A percentile compares a stretch with the other conserved stretches of the same genome.
Conservation (phyloP, 35 echinoderm and acorn worm species). For the Lytechinus pictus region DNA sequence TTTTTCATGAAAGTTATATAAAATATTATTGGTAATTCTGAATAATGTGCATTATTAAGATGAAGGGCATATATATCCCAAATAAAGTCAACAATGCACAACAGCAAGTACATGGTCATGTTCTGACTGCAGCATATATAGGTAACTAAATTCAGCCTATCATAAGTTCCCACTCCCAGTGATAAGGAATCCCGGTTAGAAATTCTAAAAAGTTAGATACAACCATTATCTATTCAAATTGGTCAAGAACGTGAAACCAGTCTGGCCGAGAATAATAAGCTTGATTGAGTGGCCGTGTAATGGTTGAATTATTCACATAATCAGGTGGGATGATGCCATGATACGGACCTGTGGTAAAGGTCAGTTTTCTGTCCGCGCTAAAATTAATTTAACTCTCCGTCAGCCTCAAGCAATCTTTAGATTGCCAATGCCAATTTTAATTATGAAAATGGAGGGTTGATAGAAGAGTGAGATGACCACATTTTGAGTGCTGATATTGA, state of each 20-base stretch:
- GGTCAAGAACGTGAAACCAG: not conserved
- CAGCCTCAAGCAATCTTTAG: not conserved
- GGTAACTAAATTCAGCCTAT: not conserved
- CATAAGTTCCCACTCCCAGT: not conserved
- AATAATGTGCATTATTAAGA: no score
- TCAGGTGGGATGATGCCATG: not conserved
- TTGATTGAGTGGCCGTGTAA: conserved; percentile 6
- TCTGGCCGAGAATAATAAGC: not conserved
- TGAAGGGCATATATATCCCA: no score
- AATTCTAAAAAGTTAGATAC: not conserved
- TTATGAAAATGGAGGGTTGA: not conserved
- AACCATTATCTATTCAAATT: not conserved
- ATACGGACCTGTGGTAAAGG: not conserved
- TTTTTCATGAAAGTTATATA: no score
- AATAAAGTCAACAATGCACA: no score
- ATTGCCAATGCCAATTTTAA: not conserved
- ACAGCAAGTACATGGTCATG: no score
- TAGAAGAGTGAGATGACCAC: not conserved
- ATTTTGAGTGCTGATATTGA: no score
- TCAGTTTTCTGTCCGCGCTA: not conserved
- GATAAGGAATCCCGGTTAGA: no score
- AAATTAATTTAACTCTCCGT: not conserved
- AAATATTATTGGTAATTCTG: no score
- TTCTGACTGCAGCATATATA: no score
- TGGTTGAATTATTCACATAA: not conserved